Percentiles rank a stretch among this genome's conserved stretches.
Evolutionary conservation across 1,140 invertebrate species (phyloP).

Genomic region (Octopus sinensis): DNA sequence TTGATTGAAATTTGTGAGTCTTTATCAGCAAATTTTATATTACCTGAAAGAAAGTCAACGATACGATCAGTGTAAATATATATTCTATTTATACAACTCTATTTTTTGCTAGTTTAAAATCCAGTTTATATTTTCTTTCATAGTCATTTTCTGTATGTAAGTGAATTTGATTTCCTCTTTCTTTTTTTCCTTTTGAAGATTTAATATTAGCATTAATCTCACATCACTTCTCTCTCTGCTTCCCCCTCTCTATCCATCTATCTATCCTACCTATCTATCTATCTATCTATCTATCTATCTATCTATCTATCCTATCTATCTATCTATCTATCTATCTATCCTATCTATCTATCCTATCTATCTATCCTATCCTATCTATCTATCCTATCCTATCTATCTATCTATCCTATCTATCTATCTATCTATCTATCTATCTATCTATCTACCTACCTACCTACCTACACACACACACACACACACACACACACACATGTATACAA

Average conservation of each 20-base stretch:
- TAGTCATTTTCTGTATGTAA: no score
- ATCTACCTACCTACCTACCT: not conserved
- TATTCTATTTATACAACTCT: not conserved
- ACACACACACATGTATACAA: no score
- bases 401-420: not conserved
- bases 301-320: not conserved
- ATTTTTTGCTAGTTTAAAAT: not conserved
- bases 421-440: not conserved
- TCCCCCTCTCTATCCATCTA: not conserved
- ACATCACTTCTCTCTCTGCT: not conserved
- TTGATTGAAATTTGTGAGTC: constrained; percentile 23
- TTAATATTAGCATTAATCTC: not conserved
- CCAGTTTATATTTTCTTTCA: no score
- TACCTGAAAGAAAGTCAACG: constrained; percentile 20
- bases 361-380: not conserved
- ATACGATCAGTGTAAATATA: not conserved
- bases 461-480: no score
- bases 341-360: not conserved
- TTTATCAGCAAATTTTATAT: constrained; percentile 29
- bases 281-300: not conserved
- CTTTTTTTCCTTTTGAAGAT: no score
- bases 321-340: not conserved
- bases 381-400: not conserved
- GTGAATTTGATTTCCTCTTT: no score
- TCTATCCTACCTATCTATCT: not conserved